Base-by-base conservation (phyloP, 2,888 invertebrate genomes). In the Nemotelus nigrinus region DNA sequence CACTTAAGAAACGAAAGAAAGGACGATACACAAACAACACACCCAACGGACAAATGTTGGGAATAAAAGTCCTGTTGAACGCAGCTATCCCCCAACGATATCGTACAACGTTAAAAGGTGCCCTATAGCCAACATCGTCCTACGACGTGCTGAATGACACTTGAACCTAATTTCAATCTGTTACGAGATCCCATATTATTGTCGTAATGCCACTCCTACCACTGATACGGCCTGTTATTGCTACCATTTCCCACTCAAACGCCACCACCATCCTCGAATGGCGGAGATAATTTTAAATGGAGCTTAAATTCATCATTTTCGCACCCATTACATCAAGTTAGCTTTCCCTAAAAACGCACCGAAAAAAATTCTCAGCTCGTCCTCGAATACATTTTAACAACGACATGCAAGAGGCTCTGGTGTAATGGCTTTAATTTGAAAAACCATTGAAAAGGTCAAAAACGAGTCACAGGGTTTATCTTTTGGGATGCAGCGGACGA, bases 291-390 rank as follows among this genome's bases (percentile, higher is more conserved):
- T 48, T 48, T 48, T 7, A 67, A 67, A 67, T 67, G 67, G 48
- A 39, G 25, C 48, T 48, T n/a, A 48, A 39, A 48, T 67, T 67
- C 25, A 50, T 67, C 67, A 50, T 67, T 25, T 67, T 67, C 67
- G 39, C 67, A 67, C 67, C 48, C 48, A 67, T 25, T 67, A 67
- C 39, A 67, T 67, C 48, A 47, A 67, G 48, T 63, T 63, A 63
- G 63, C 63, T 63, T 43, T 58, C 39, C 1, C 63, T 3, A 43
- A 63, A 63, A 63, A 63, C 43, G 39, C 4, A 50, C 25, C 25
- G 25, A 25, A 25, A 25, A 25, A 25, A 25, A 25, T 25, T 25
- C 25, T 25, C 25, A 25, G 8, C 10, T 10, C 43, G 39, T 63
- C 39, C 39, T 8, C 3, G 41, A 43, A 3, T 8, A 41, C 10